Percentiles rank a stretch among this genome's conserved stretches.
Evolutionary conservation across 2,888 invertebrate genomes (phyloP).

Genomic region (Pyrgus malvae): DNA sequence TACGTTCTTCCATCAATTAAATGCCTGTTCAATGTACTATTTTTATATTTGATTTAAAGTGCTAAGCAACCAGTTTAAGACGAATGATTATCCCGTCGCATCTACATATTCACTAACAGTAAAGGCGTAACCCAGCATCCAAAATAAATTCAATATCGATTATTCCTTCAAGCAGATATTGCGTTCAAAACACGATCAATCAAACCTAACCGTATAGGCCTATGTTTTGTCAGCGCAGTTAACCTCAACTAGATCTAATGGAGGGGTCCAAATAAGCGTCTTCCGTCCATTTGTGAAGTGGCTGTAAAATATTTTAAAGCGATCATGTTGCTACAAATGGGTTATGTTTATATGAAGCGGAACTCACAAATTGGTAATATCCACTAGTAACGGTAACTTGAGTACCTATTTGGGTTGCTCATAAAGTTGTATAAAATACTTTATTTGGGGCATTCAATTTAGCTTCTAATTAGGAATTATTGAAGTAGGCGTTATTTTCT

Average conservation of each 20-base stretch:
- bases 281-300: constrained; percentile 51
- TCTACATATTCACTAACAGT: too few relatives aligned
- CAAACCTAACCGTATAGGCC: constrained; percentile 37
- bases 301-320: constrained; percentile 37
- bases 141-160: background rate
- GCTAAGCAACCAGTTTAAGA: too few relatives aligned
- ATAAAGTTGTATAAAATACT: background rate
- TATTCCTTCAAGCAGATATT: background rate
- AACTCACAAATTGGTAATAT: constrained; percentile 12
- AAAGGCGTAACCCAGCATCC: too few relatives aligned
- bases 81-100: too few relatives aligned
- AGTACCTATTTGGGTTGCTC: background rate
- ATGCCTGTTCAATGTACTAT: too few relatives aligned
- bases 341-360: constrained; percentile 11
- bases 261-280: constrained; percentile 51
- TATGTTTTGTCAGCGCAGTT: constrained; percentile 68
- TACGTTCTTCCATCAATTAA: too few relatives aligned
- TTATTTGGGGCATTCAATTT: too few relatives aligned
- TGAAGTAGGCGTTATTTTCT: too few relatives aligned
- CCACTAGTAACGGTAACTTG: constrained; percentile 2
- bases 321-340: constrained; percentile 19
- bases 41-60: too few relatives aligned
- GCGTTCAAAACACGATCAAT: constrained; percentile 42
- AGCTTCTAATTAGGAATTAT: too few relatives aligned
- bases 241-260: constrained; percentile 52